Evolutionary conservation across 2,888 invertebrate species (phyloP), one percentile per base, ranked within the genome.

Genomic region (Fragum sueziense): DNA sequence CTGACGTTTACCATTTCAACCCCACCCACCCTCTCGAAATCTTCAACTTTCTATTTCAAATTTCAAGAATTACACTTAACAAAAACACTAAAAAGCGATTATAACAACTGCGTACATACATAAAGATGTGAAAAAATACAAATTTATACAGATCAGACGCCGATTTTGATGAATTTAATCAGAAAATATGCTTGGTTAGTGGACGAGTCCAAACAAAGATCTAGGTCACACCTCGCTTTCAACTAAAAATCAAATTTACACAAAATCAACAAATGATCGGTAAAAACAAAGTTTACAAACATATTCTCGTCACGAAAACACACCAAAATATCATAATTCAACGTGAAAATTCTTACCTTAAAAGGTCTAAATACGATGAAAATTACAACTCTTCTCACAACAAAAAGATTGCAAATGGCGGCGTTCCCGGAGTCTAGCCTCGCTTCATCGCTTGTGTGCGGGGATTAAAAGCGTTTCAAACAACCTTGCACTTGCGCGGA

Each of bases 131-230:
- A n/a, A n/a, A n/a, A n/a, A n/a, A n/a, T n/a, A n/a, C n/a, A n/a
- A n/a, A n/a, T n/a, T n/a, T n/a, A n/a, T n/a, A n/a, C n/a, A n/a
- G n/a, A n/a, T n/a, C n/a, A 47, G 47, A 47, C 47, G n/a, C 25
- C 57, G 14, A 57, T 14, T 25, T 57, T 22, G 6, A 25, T 3
- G 57, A 6, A 11, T 57, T 57, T 57, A 27, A 25, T n/a, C 47
- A 2, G 25, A 25, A 57, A 57, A 27, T 25, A 27, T 37, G 25
- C 27, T 65, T 20, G 11, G 25, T 41, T 65, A 65, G 41, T 65
- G 65, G 65, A n/a, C 65, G 65, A 65, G 65, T 65, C 65, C 37
- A 41, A 41, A 65, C 65, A 41, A 41, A 65, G 34, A 65, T 65
- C 41, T 65, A 41, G 65, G 65, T 65, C 65, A 65, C 25, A n/a